Conservation (phyloP, 2,888 invertebrate species). For the Ligdia adustata region DNA sequence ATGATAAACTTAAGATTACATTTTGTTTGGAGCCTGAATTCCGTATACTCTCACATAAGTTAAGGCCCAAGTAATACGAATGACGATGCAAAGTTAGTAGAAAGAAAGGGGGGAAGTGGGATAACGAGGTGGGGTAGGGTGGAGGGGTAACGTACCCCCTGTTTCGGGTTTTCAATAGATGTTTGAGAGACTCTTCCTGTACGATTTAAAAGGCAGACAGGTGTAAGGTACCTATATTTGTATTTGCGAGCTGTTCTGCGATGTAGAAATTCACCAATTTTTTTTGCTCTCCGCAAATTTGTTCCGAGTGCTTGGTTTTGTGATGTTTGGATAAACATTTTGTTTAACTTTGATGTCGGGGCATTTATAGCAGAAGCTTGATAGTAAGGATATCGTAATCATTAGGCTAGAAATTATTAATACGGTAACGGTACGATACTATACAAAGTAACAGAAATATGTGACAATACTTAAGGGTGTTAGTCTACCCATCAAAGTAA, state of each 20-base stretch:
- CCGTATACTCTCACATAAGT: constrained; percentile 78
- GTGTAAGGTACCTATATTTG: constrained; percentile 52
- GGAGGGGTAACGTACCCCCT: constrained; percentile 58
- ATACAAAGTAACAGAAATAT: too few relatives aligned
- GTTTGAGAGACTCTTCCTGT: constrained; percentile 73
- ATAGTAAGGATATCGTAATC: too few relatives aligned
- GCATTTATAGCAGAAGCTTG: too few relatives aligned
- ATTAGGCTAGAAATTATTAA: too few relatives aligned
- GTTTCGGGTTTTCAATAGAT: constrained; percentile 84
- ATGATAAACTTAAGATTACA: constrained; percentile 34
- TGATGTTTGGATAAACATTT: constrained; percentile 25
- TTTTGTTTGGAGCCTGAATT: constrained; percentile 42
- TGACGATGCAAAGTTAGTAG: constrained; percentile 82
- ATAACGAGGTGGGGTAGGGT: constrained; percentile 65
- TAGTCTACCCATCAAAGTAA: too few relatives aligned
- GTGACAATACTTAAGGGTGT: too few relatives aligned
- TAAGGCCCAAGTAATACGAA: constrained; percentile 82
- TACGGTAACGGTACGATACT: too few relatives aligned
- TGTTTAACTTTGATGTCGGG: constrained; percentile 10
- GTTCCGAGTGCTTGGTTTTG: constrained; percentile 20
- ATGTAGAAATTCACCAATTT: constrained; percentile 4
- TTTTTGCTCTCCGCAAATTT: constrained; percentile 27
- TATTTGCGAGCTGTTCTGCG: neutral
- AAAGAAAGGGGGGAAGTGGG: constrained; percentile 78
- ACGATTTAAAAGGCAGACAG: constrained; percentile 74